Conservation (phyloP, 1,140 invertebrate genomes). For the Sinella curviseta region DNA sequence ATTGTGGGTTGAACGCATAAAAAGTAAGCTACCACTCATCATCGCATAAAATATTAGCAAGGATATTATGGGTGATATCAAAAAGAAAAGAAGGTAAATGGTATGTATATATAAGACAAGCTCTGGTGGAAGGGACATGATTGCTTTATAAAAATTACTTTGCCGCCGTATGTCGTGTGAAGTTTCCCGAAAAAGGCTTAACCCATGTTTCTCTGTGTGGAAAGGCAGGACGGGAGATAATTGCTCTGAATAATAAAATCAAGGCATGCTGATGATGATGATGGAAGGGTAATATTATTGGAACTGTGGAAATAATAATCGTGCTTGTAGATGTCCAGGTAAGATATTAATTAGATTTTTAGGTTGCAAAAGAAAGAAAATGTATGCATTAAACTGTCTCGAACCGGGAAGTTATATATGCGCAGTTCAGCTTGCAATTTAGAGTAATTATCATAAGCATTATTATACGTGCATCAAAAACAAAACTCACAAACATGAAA, state of each 20-base stretch:
- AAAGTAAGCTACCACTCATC: too few species aligned
- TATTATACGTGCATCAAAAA: not conserved
- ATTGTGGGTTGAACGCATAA: too few species aligned
- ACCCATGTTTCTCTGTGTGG: not conserved
- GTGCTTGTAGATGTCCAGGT: constrained; percentile 3
- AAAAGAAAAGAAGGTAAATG: not conserved
- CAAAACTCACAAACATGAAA: constrained; percentile 3
- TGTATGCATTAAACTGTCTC: too few species aligned
- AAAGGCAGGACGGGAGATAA: not conserved
- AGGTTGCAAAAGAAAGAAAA: not conserved
- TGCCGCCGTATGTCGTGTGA: too few species aligned
- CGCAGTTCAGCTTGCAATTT: not conserved
- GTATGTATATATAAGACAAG: not conserved
- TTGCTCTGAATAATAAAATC: constrained; percentile 15
- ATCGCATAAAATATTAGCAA: constrained; percentile 5
- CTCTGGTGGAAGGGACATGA: too few species aligned
- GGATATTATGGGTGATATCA: not conserved
- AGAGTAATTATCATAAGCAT: constrained; percentile 13
- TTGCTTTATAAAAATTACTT: too few species aligned
- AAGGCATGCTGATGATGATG: not conserved
- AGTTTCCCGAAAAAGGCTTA: too few species aligned
- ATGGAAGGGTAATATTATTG: not conserved
- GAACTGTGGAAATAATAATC: not conserved
- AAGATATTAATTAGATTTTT: constrained; percentile 21
- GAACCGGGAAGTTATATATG: not conserved